Conservation (phyloP, 1,140 invertebrate species). For the Cherax quadricarinatus region DNA sequence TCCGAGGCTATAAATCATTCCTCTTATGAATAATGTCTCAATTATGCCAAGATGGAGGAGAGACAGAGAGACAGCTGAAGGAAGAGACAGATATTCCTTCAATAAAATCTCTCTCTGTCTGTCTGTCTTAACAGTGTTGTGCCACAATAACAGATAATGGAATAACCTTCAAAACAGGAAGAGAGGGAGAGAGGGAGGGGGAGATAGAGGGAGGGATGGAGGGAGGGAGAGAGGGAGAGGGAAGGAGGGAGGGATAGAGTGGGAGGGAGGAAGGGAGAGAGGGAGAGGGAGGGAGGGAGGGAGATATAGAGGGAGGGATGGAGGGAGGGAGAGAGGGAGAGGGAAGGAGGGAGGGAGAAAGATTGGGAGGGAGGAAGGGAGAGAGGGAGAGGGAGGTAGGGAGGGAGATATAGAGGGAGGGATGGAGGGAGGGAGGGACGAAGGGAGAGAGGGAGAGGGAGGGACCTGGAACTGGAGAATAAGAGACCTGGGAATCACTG, state of each 20-base stretch:
- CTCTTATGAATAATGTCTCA: not conserved
- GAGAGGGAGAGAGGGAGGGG: not conserved
- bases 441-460: no score
- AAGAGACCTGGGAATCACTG: not conserved
- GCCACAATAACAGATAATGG: not conserved
- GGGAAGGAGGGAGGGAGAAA: not conserved
- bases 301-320: not conserved
- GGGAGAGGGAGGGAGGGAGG: constrained; percentile 27
- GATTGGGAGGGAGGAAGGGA: constrained; percentile 18
- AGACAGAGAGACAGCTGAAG: no score
- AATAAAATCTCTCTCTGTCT: not conserved
- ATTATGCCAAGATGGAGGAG: not conserved
- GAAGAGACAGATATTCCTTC: no score
- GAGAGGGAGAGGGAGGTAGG: constrained; percentile 21
- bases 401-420: constrained; percentile 3
- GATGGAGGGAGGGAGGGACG: no score
- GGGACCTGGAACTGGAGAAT: no score
- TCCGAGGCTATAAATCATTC: not conserved
- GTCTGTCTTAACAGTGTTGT: not conserved
- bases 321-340: no score
- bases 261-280: constrained; percentile 36
- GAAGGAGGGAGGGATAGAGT: constrained; percentile 29
- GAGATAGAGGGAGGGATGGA: constrained; percentile 21
- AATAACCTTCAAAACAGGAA: not conserved
- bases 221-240: constrained; percentile 35